Evolutionary conservation across 1,140 invertebrate genomes (phyloP), one percentile per base, ranked within the genome.

Genomic region (Archegozetes longisetosus): DNA sequence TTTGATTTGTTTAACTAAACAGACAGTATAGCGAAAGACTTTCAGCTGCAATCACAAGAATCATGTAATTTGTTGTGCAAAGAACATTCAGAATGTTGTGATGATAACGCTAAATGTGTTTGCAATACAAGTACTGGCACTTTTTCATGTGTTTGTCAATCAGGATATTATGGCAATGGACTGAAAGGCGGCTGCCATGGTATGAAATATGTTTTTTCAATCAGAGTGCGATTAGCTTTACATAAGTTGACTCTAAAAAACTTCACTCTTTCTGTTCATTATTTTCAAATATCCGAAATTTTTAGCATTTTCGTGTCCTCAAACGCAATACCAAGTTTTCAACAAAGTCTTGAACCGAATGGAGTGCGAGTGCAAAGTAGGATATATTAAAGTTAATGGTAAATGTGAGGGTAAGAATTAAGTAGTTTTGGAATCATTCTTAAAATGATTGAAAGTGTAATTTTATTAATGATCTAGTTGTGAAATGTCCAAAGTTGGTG

Each of bases 101-200:
- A 83, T 67, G 63, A 69, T 22, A 71, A 73, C 50, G 81, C 82
- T 14, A 69, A 72, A 3, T 85, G 83, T 66, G 74, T 75, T 12
- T 85, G 83, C 69, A 82, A 81, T 0, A 82, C 78, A 2, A 75
- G 78, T 24, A 81, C 80, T 2, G 83, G 83, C 2, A 79, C 81
- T 61, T 84, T 82, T 68, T 74, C 78, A 23, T 85, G 83, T 64
- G 69, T 82, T 4, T 85, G 83, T 66, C 73, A 75, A 23, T 67
- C 73, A 3, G 83, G 83, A 20, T 81, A 78, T 64, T 83, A 79
- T 68, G 83, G 83, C 26, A 77, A 76, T 24, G 83, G 82, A 3
- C 66, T 83, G 0, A 69, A 67, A 64, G 76, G 75, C 29, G 76
- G 76, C 25, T 84, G 83, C 65, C 71, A 75, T 58, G 73, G 81